Conservation (phyloP, 2,888 invertebrate genomes). For the Acrobasis consociella region DNA sequence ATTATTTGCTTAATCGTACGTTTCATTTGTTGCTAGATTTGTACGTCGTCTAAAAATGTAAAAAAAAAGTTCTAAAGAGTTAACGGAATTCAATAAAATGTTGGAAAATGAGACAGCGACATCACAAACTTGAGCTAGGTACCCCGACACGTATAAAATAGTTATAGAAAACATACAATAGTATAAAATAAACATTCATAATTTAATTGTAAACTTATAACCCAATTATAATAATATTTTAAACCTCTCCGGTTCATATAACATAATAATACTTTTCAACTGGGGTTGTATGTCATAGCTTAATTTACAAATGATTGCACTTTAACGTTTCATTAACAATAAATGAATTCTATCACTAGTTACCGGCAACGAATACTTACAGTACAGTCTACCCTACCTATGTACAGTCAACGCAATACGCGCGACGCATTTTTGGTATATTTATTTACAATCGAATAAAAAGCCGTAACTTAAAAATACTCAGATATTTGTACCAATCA, state of each 20-base stretch:
- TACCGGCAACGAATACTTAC: conserved; percentile 61
- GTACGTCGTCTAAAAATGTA: conserved; percentile 72
- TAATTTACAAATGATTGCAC: conserved; percentile 81
- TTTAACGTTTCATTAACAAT: conserved; percentile 76
- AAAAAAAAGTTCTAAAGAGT: conserved; percentile 46
- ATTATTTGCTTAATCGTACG: conserved; percentile 65
- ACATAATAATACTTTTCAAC: conserved; percentile 83
- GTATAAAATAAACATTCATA: conserved; percentile 78
- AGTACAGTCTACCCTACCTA: conserved; percentile 64
- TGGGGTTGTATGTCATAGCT: conserved; percentile 72
- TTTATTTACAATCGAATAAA: conserved; percentile 75
- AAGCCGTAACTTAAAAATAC: conserved; percentile 70
- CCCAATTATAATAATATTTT: conserved; percentile 79
- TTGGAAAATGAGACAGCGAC: conserved; percentile 43
- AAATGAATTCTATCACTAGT: conserved; percentile 59
- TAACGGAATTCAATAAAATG: conserved; percentile 39
- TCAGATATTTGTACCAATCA: conserved; percentile 75
- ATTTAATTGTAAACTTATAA: conserved; percentile 79
- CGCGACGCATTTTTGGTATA: conserved; percentile 78
- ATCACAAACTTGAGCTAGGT: conserved; percentile 68
- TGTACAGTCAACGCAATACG: conserved; percentile 60
- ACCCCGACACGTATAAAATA: conserved; percentile 62
- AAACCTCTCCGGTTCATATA: conserved; percentile 79
- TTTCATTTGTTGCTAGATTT: conserved; percentile 64
- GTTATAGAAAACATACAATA: conserved; percentile 72